Evolutionary conservation across 2,888 invertebrate species (phyloP), one percentile per base, ranked within the genome.

Genomic region (Hirtodrosophila confusa): DNA sequence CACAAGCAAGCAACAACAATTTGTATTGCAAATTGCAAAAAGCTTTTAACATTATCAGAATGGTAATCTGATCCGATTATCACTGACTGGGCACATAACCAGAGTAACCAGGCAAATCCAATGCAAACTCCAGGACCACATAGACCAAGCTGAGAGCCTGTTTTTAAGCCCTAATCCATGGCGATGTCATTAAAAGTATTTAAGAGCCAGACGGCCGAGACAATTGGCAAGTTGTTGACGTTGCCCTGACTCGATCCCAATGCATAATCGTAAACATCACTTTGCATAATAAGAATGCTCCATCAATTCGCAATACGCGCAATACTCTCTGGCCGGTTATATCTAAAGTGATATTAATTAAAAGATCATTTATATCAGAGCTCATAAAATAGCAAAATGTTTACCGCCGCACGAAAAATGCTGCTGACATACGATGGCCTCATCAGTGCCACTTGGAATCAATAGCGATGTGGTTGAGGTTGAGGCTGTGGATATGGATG

Each of bases 211-310:
- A 31, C 37, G 67, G 47, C 57, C 64, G 58, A 75, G 63, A 78
- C 71, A 75, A 71, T 73, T 69, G 68, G 58, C 41, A 65, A 61
- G 64, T 35, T 65, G 71, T 72, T 75, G 71, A 75, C 69, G 72
- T 62, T 69, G 65, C 72, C 39, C 64, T 68, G 70, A 57, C 65
- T 62, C 64, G 72, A 65, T 75, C 60, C 63, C 78, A 56, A 67
- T 75, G 74, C 76, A 85, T 86, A 86, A 85, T 85, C 84, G 86
- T 86, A 85, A 85, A 86, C 88, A 88, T 89, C 89, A 89, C 86
- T 89, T 89, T 89, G 88, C 89, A 89, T 89, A 88, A 89, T 77
- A 86, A 83, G 87, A 88, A 89, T 86, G 88, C 88, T 89, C 83
- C 89, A 89, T 89, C 89, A 89, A 89, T 89, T 85, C 60, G 64